Evolutionary conservation across 2,888 invertebrate species (phyloP).

Genomic region (Clitarchus hookeri): DNA sequence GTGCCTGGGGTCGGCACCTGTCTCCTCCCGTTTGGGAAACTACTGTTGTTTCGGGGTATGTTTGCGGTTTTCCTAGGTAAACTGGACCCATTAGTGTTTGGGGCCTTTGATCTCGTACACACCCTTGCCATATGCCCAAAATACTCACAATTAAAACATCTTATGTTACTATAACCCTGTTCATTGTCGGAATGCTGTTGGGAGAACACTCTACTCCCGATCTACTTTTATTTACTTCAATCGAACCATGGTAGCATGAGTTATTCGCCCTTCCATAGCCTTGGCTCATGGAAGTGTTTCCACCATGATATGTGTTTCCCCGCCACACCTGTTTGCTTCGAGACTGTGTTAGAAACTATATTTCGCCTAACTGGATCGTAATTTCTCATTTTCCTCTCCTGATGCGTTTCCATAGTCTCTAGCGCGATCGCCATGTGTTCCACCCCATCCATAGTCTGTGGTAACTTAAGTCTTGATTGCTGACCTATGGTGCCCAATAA

Average conservation of each 20-base stretch:
- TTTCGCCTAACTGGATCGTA: neutral
- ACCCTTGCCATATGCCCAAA: neutral
- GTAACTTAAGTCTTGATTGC: neutral
- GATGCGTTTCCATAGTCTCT: neutral
- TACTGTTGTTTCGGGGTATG: neutral
- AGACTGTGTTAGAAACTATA: neutral
- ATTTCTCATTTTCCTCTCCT: neutral
- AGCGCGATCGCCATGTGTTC: neutral
- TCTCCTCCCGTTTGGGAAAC: neutral
- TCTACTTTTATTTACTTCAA: neutral
- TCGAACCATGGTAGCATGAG: neutral
- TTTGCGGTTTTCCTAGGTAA: too few relatives aligned
- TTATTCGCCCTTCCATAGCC: neutral
- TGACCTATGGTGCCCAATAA: neutral
- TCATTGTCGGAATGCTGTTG: neutral
- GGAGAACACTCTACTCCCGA: neutral
- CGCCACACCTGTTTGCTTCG: neutral
- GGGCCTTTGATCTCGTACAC: neutral
- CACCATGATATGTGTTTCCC: neutral
- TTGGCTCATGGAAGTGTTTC: neutral
- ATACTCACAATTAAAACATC: neutral
- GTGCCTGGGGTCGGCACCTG: neutral
- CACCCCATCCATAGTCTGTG: neutral
- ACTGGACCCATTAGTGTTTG: neutral
- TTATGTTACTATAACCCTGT: neutral